Evolutionary conservation across 37 sponge, comb jelly and placozoan species (phyloP).

Genomic region (Haliclona indistincta): DNA sequence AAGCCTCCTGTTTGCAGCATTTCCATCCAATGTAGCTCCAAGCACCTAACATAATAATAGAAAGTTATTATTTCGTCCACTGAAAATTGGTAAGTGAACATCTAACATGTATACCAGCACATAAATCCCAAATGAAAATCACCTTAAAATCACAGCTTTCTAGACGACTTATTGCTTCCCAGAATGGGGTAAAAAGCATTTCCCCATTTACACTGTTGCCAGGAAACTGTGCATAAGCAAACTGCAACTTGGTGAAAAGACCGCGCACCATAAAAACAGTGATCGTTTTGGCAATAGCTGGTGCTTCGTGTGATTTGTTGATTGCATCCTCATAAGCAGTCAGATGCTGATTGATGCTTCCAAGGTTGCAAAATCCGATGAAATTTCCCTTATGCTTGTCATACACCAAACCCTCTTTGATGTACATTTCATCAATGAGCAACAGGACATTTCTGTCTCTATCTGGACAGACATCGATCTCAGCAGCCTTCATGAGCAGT

Average conservation of each 20-base stretch:
- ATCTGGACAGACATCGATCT: not conserved
- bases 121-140: not conserved
- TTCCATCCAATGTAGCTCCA: constrained; percentile 17
- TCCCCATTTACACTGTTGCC: not conserved
- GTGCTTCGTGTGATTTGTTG: not conserved
- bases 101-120: too few species aligned
- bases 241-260: not conserved
- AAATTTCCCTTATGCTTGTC: constrained; percentile 5
- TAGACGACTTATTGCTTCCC: not conserved
- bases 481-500: constrained; percentile 21
- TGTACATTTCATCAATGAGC: constrained; percentile 15
- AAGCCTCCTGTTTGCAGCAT: constrained; percentile 15
- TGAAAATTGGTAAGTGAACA: too few species aligned
- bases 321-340: not conserved
- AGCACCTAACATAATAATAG: not conserved
- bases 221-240: constrained; percentile 35
- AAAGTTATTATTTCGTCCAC: not conserved
- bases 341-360: constrained; percentile 8
- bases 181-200: not conserved
- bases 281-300: constrained; percentile 1
- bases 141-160: constrained; percentile 27
- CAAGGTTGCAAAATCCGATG: constrained; percentile 3
- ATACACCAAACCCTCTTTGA: constrained; percentile 30
- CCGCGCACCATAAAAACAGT: constrained; percentile 20
- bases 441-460: constrained; percentile 30